These are phyloP conservation scores for Pelochelys cantorii DNA, from an alignment of 2,797 vertebrate species.

Conservation along the genomic window DNA sequence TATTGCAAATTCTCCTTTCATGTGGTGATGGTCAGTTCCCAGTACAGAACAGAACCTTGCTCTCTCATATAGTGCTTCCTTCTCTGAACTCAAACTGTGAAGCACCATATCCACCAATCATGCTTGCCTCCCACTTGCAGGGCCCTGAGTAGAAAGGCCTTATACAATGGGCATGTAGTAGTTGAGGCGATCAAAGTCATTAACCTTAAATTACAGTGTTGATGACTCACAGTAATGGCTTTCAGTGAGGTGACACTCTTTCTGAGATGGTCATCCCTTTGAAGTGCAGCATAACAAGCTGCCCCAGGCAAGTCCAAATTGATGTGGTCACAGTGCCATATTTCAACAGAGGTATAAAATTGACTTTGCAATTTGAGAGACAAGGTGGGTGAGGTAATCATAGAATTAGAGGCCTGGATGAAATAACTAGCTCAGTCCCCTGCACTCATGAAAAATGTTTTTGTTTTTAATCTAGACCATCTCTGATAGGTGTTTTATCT, in stretches of 20 bases:
- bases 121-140: neutral
- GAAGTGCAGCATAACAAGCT: neutral
- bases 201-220: neutral
- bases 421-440: no score
- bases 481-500: no score
- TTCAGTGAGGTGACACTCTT: neutral
- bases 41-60: neutral
- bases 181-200: neutral
- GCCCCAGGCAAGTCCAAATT: neutral
- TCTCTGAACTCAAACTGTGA: neutral
- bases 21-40: neutral
- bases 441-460: no score
- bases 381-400: neutral
- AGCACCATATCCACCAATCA: neutral
- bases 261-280: neutral
- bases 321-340: neutral
- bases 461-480: no score
- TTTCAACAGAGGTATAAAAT: neutral
- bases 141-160: neutral
- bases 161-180: neutral
- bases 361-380: neutral
- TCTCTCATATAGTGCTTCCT: neutral
- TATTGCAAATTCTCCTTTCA: neutral
- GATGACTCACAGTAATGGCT: neutral
- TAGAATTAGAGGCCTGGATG: no score